Base-by-base conservation (phyloP, 1,140 invertebrate genomes). In the Dryas iulia region DNA sequence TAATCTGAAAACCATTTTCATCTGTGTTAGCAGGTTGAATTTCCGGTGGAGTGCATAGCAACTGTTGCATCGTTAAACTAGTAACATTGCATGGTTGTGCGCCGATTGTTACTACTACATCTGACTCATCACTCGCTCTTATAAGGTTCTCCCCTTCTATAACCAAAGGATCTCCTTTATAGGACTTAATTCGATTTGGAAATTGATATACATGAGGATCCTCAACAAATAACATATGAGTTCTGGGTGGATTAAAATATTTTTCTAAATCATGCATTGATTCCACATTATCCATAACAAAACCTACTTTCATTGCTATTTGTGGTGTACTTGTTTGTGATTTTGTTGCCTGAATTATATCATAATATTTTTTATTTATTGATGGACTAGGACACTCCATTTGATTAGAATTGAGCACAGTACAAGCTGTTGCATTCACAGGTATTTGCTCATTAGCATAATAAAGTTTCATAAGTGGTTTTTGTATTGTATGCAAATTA, bases 371-470 rank as follows among this genome's bases (percentile, higher is more conserved):
- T 25, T 88, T 76, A 82, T 95, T 95, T 4, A 98, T 95, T 2
- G 96, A 94, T 18, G 98, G 98, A 73, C 97, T 98, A 0, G 97
- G 97, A 85, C 98, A 99, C 87, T 97, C 96, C 97, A 99, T 99
- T 90, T 97, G 96, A 63, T 96, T 97, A 11, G 95, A 93, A 92
- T 97, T 98, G 11, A 98, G 88, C 10, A 99, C 97, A 23, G 93
- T 93, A 88, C 98, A 99, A 24, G 95, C 93, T 1, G 96, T 97
- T 83, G 95, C 94, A 84, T 98, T 98, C 0, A 97, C 92, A 7
- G 96, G 94, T 14, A 94, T 82, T 14, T 91, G 82, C 76, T 97
- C 95, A 76, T 94, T 95, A 52, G 94, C 94, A 77, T 94, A 93
- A 86, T 96, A 97, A 26, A 97, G 94, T 73, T 96, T 95, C 94